Evolutionary conservation across 1,140 invertebrate genomes (phyloP).

Genomic region (Diorhabda carinulata): DNA sequence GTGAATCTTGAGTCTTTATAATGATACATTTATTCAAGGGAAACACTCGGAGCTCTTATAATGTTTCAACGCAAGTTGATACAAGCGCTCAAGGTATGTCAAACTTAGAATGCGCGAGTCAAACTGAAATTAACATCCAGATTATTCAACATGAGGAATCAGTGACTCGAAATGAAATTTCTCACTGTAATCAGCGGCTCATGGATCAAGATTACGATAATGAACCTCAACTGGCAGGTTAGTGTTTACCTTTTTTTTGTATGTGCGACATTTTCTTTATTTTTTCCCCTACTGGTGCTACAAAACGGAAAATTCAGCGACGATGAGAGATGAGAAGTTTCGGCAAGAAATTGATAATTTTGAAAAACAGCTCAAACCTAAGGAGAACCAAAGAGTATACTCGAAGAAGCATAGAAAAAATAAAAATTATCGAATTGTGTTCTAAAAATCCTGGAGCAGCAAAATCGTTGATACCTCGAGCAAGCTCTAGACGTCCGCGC

Average conservation of each 20-base stretch:
- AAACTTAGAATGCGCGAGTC: no score
- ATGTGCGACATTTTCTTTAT: neutral
- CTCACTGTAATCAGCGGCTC: no score
- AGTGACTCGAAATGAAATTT: no score
- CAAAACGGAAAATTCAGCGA: neutral
- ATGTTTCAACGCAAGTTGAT: no score
- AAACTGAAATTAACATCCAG: no score
- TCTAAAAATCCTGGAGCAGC: conserved; percentile 1
- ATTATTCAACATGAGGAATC: no score
- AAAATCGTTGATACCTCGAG: neutral
- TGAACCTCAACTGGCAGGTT: conserved; percentile 7
- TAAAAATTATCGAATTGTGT: neutral
- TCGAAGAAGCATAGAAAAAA: neutral
- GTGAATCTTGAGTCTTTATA: no score
- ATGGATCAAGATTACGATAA: no score
- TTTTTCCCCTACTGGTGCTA: conserved; percentile 1
- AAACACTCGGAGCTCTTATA: no score
- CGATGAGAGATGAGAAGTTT: neutral
- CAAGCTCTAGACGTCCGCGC: neutral
- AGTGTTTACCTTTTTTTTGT: conserved; percentile 5
- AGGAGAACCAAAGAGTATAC: conserved; percentile 7
- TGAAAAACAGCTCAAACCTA: conserved; percentile 13
- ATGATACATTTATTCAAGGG: no score
- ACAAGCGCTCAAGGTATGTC: no score
- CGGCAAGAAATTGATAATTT: conserved; percentile 7